These are phyloP conservation scores for Steinernema hermaphroditum DNA, from an alignment of 2,888 invertebrate genomes.

Conservation along the genomic window DNA sequence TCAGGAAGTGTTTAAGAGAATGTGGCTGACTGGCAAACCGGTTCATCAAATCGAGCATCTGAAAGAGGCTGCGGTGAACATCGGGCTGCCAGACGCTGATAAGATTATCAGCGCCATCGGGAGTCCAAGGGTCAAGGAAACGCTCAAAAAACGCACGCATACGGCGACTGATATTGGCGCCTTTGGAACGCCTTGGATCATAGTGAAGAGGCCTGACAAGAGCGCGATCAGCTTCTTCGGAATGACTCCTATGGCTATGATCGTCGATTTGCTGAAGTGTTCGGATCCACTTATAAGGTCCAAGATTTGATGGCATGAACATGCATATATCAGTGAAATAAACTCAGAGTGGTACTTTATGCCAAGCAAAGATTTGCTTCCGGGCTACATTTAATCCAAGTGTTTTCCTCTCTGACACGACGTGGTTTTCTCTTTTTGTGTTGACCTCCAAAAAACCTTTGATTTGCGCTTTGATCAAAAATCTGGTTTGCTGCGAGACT, in stretches of 20 bases:
- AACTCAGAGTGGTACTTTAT: no score
- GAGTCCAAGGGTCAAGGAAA: conserved; percentile 37
- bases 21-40: conserved; percentile 48
- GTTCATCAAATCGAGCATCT: conserved; percentile 49
- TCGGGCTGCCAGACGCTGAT: conserved; percentile 39
- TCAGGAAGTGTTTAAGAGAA: conserved; percentile 45
- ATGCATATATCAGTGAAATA: no score
- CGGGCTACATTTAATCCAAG: no score
- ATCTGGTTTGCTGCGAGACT: no score
- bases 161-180: conserved; percentile 41
- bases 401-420: no score
- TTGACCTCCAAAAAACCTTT: no score
- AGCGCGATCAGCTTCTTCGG: conserved; percentile 52
- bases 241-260: conserved; percentile 52
- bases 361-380: no score
- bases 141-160: conserved; percentile 39
- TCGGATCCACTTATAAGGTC: no score
- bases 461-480: no score
- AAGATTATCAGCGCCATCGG: conserved; percentile 39
- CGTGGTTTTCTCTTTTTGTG: no score
- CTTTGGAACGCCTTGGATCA: conserved; percentile 61
- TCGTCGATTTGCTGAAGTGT: conserved; percentile 44
- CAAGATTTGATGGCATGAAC: no score
- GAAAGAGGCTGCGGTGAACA: conserved; percentile 39
- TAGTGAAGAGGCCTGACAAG: conserved; percentile 41